Conservation (phyloP, 2,797 vertebrate species). For the Lates japonicus region DNA sequence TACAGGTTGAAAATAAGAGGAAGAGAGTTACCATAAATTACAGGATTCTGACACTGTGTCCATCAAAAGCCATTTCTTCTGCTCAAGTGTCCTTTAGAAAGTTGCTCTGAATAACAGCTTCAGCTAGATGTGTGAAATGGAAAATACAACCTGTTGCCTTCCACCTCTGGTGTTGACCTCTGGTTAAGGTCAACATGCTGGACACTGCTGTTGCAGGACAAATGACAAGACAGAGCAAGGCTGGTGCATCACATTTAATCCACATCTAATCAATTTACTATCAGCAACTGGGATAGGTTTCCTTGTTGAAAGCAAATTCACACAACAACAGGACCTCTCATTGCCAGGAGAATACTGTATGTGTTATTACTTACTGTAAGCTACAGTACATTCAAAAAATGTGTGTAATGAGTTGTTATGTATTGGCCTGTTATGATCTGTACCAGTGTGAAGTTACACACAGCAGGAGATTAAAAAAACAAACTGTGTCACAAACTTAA, state of each 20-base stretch:
- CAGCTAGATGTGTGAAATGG: constrained; percentile 3
- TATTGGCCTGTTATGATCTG: not conserved
- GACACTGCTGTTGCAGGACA: not conserved
- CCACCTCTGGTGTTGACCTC: not conserved
- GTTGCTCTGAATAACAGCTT: constrained; percentile 7
- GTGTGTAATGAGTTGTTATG: not conserved
- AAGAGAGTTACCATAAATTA: constrained; percentile 20
- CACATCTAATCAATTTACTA: constrained; percentile 44
- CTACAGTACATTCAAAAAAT: not conserved
- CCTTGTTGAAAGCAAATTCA: constrained; percentile 22
- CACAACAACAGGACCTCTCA: no score
- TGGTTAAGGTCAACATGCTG: constrained; percentile 40
- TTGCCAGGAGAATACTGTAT: no score
- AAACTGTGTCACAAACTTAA: not conserved
- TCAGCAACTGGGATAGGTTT: constrained; percentile 49
- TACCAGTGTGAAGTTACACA: not conserved
- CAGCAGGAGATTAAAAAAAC: not conserved
- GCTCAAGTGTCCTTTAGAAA: constrained; percentile 20
- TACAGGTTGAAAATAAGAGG: not conserved
- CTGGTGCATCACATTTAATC: constrained; percentile 31
- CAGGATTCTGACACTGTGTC: constrained; percentile 21
- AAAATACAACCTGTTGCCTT: constrained; percentile 19
- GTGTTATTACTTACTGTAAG: not conserved
- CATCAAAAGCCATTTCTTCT: constrained; percentile 27
- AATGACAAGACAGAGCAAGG: constrained; percentile 26